These are phyloP conservation scores for Octodonta nipae DNA, from an alignment of 2,888 invertebrate species.

Conservation along the genomic window DNA sequence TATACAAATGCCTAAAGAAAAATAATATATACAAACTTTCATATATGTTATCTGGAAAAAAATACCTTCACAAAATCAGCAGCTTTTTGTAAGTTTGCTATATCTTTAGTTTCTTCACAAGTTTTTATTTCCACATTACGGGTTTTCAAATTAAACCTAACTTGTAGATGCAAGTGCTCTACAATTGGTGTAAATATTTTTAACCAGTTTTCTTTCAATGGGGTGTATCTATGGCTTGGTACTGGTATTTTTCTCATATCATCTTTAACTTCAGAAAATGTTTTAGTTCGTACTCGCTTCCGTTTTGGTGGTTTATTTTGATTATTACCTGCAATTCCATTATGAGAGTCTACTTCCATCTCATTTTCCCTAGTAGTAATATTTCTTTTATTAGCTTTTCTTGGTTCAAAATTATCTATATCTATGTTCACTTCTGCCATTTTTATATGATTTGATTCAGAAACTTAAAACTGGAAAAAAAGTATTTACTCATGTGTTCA, in stretches of 20 bases:
- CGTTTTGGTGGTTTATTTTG: constrained; percentile 22
- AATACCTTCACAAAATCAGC: constrained; percentile 82
- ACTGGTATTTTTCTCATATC: constrained; percentile 67
- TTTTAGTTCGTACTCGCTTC: constrained; percentile 22
- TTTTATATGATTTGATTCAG: too few relatives aligned
- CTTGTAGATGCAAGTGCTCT: constrained; percentile 85
- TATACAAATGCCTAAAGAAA: constrained; percentile 63
- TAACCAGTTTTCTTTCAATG: constrained; percentile 91
- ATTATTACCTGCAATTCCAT: constrained; percentile 46
- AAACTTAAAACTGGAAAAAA: too few relatives aligned
- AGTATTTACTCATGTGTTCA: too few relatives aligned
- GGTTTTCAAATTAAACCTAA: constrained; percentile 84
- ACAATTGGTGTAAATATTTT: constrained; percentile 94
- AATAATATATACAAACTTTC: neutral
- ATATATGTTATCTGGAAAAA: constrained; percentile 2
- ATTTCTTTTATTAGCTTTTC: constrained; percentile 41
- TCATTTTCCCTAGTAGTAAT: constrained; percentile 39
- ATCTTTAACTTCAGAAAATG: constrained; percentile 40
- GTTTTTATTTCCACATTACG: constrained; percentile 77
- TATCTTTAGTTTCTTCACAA: constrained; percentile 61
- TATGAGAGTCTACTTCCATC: constrained; percentile 57
- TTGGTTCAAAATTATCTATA: constrained; percentile 40
- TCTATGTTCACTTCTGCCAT: constrained; percentile 38
- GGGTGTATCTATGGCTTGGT: constrained; percentile 87
- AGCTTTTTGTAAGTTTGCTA: constrained; percentile 86